Percentiles rank a stretch among this genome's conserved stretches.
Evolutionary conservation across 2,888 invertebrate genomes (phyloP).

Genomic region (Ryuthela nishihirai): DNA sequence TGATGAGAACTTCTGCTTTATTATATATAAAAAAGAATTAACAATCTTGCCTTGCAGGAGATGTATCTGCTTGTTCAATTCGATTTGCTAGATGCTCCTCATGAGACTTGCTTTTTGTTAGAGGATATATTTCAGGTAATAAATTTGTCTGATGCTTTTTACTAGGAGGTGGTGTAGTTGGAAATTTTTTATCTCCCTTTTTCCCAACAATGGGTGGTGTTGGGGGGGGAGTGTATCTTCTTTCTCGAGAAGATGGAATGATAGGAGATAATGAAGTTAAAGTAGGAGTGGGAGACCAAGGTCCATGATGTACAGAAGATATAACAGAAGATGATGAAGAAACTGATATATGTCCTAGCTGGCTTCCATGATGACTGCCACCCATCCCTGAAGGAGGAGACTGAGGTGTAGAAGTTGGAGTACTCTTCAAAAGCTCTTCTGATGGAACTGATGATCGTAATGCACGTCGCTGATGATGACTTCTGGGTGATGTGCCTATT

Average conservation of each 20-base stretch:
- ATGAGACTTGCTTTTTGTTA: conserved; percentile 87
- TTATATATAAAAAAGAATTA: background rate
- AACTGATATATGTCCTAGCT: conserved; percentile 23
- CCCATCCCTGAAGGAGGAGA: conserved; percentile 35
- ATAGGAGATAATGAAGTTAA: conserved; percentile 38
- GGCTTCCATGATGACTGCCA: conserved; percentile 28
- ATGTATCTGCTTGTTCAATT: conserved; percentile 54
- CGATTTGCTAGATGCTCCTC: conserved; percentile 77
- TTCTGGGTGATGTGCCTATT: conserved; percentile 41
- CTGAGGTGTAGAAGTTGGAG: conserved; percentile 47
- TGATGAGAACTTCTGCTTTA: background rate
- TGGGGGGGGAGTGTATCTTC: conserved; percentile 55
- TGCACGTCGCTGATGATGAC: conserved; percentile 45
- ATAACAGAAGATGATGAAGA: conserved; percentile 31
- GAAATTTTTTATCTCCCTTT: conserved; percentile 56
- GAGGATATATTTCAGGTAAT: conserved; percentile 59
- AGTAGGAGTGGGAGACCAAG: conserved; percentile 30
- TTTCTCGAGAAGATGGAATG: conserved; percentile 42
- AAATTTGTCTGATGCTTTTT: conserved; percentile 64
- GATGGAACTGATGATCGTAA: conserved; percentile 59
- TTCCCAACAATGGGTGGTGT: conserved; percentile 55
- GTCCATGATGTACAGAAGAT: conserved; percentile 35
- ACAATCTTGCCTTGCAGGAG: conserved; percentile 10
- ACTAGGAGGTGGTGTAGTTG: conserved; percentile 75
- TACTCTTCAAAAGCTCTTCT: conserved; percentile 54